Conservation (phyloP, 1,140 invertebrate genomes). For the Brachionus plicatilis region DNA sequence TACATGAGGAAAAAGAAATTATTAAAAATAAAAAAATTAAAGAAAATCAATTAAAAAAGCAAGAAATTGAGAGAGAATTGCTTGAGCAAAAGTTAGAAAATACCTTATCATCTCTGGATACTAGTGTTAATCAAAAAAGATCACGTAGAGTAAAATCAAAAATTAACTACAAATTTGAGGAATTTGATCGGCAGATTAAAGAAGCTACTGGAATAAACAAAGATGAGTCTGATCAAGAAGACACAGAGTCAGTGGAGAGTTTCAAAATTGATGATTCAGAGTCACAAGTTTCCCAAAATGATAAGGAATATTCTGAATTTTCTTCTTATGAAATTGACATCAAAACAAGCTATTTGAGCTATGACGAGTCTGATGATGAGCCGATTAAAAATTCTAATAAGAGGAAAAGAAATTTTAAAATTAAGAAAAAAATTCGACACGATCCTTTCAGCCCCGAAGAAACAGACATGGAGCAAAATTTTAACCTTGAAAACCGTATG, state of each 20-base stretch:
- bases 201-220: neutral
- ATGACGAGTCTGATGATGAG: neutral
- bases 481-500: neutral
- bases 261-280: neutral
- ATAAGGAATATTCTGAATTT: neutral
- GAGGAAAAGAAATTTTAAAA: neutral
- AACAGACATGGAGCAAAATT: neutral
- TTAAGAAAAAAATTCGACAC: neutral
- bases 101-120: neutral
- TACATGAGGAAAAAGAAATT: neutral
- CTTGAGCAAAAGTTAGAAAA: neutral
- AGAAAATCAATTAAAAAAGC: neutral
- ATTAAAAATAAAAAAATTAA: neutral
- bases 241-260: neutral
- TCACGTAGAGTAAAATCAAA: neutral
- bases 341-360: neutral
- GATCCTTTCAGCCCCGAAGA: neutral
- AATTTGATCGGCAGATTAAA: conserved; percentile 32
- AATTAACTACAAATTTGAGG: conserved; percentile 38
- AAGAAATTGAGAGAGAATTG: neutral
- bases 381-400: neutral
- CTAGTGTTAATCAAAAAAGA: neutral
- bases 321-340: neutral
- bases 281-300: neutral
- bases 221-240: neutral